A percentile compares a stretch with the other conserved stretches of the same genome.
phyloP scores from a whole-genome alignment of 2,888 invertebrate species.

The Spatulosminthurus flaviceps region DNA sequence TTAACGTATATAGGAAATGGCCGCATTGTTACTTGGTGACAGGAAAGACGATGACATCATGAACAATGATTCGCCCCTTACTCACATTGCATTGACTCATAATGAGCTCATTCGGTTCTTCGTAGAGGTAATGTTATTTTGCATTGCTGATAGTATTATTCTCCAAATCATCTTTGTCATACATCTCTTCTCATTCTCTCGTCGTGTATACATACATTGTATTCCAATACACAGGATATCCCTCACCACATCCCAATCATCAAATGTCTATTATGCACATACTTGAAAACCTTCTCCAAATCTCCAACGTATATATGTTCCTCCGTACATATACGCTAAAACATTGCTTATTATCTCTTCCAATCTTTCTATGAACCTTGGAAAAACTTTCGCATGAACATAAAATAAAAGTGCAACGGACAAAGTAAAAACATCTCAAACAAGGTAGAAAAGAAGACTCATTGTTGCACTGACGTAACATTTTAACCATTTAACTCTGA shows the following conservation, averaged over 20 bases:
- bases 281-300: not conserved
- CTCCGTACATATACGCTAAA: too few species aligned
- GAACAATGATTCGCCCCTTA: not conserved
- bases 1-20: not conserved
- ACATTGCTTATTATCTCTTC: too few species aligned
- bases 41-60: conserved; percentile 22
- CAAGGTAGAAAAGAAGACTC: not conserved
- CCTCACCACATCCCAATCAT: not conserved
- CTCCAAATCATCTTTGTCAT: not conserved
- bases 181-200: not conserved
- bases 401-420: not conserved
- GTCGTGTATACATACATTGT: not conserved
- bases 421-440: not conserved
- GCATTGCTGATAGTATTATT: not conserved
- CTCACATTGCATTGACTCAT: not conserved
- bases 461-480: conserved; percentile 8
- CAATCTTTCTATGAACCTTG: not conserved
- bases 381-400: not conserved
- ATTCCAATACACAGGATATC: not conserved
- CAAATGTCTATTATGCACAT: not conserved
- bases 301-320: too few species aligned
- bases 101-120: not conserved
- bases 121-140: too few species aligned
- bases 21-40: conserved; percentile 14
- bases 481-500: not conserved